Conservation (phyloP, 2,797 vertebrate species). For the Paratrypauchen microcephalus region DNA sequence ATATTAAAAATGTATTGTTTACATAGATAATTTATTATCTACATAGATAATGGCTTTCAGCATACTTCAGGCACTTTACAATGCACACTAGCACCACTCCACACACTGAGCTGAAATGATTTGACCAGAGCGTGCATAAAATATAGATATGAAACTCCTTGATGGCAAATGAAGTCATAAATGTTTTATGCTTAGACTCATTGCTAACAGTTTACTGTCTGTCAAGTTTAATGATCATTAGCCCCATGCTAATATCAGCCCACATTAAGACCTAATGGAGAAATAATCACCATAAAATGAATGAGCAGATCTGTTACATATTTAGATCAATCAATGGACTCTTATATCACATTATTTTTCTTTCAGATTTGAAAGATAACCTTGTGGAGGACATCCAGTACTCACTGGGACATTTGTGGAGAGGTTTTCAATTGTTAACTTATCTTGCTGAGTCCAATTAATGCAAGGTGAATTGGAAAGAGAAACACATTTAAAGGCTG, state of each 20-base stretch:
- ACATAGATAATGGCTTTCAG: no score
- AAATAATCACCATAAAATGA: slow-evolving; percentile 8
- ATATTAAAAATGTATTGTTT: no score
- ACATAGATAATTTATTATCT: no score
- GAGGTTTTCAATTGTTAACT: no score
- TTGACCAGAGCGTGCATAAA: not conserved
- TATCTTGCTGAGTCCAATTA: no score
- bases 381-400: no score
- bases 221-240: not conserved
- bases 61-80: no score
- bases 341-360: no score
- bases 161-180: not conserved
- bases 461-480: no score
- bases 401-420: no score
- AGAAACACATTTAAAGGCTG: no score
- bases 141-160: not conserved
- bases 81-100: no score
- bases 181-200: not conserved
- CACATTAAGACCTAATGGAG: slow-evolving; percentile 5
- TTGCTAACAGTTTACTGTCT: not conserved
- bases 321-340: not conserved
- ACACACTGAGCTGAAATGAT: not conserved
- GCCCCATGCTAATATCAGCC: not conserved
- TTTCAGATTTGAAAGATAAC: slow-evolving; percentile 6
- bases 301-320: not conserved